Evolutionary conservation across 1,140 invertebrate species (phyloP).

Genomic region (Drosophila sulfurigaster): DNA sequence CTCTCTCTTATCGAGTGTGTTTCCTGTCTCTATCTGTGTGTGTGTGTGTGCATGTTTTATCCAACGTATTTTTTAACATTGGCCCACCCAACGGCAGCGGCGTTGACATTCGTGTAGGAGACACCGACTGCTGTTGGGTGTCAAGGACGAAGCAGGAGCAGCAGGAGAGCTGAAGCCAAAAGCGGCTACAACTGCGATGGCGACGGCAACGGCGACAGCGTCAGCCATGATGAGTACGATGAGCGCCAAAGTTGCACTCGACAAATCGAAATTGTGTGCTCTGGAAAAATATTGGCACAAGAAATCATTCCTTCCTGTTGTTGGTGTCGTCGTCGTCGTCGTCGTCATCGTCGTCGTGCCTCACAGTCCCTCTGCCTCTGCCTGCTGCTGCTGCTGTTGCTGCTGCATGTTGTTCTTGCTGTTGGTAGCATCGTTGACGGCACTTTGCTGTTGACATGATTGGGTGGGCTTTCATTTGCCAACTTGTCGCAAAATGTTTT

Average conservation of each 20-base stretch:
- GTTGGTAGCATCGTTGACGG: slow-evolving; percentile 39
- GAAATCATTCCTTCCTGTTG: slow-evolving; percentile 84
- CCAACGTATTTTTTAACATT: slow-evolving; percentile 55
- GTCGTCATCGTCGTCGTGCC: slow-evolving; percentile 25
- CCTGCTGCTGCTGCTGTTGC: neutral
- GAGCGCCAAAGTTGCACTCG: slow-evolving; percentile 84
- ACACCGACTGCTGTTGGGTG: slow-evolving; percentile 68
- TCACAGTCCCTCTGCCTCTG: neutral
- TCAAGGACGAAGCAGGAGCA: slow-evolving; percentile 77
- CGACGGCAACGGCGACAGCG: slow-evolving; percentile 48
- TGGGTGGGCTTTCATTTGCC: slow-evolving; percentile 79
- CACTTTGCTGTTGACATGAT: slow-evolving; percentile 79
- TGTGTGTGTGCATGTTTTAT: slow-evolving; percentile 50
- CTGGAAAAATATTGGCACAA: slow-evolving; percentile 85
- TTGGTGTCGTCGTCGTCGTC: slow-evolving; percentile 51
- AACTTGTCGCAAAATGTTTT: slow-evolving; percentile 84
- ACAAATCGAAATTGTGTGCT: slow-evolving; percentile 85
- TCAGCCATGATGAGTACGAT: slow-evolving; percentile 80
- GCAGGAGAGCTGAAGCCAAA: slow-evolving; percentile 53
- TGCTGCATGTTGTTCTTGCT: slow-evolving; percentile 26
- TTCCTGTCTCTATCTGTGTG: slow-evolving; percentile 27
- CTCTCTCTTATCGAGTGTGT: slow-evolving; percentile 9
- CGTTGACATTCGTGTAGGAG: slow-evolving; percentile 80
- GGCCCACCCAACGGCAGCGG: slow-evolving; percentile 40
- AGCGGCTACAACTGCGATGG: slow-evolving; percentile 51